Percentiles rank a stretch among this genome's conserved stretches.
Conservation (phyloP, 2,888 invertebrate species). For the Drosophila meridionalis region DNA sequence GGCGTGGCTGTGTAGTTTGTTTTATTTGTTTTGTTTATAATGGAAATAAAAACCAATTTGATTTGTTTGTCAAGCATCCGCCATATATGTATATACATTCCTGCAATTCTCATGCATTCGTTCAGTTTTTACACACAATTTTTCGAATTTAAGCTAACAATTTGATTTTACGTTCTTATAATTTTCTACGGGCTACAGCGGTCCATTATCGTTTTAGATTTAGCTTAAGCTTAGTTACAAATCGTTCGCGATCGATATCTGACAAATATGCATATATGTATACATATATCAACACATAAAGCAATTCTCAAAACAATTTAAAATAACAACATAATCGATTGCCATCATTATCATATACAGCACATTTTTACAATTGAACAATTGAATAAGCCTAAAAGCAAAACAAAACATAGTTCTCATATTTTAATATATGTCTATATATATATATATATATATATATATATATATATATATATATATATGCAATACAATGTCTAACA, state of each 20-base stretch:
- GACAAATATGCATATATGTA: slow-evolving; percentile 22
- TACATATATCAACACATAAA: slow-evolving; percentile 24
- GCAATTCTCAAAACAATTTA: slow-evolving; percentile 64
- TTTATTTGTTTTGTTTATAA: slow-evolving; percentile 16
- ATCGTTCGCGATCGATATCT: slow-evolving; percentile 40
- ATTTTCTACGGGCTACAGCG: slow-evolving; percentile 16
- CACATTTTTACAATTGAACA: slow-evolving; percentile 63
- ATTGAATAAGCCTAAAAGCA: slow-evolving; percentile 76
- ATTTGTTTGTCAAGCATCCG: slow-evolving; percentile 52
- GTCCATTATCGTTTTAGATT: slow-evolving; percentile 34
- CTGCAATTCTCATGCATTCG: slow-evolving; percentile 41
- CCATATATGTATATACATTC: slow-evolving; percentile 39
- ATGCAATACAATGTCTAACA: slow-evolving; percentile 38
- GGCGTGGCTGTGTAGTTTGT: not conserved
- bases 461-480: slow-evolving; percentile 33
- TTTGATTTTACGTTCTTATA: slow-evolving; percentile 31
- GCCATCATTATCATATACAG: slow-evolving; percentile 57
- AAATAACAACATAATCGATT: slow-evolving; percentile 68
- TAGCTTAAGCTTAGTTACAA: slow-evolving; percentile 54
- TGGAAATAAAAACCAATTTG: slow-evolving; percentile 43
- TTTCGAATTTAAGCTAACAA: slow-evolving; percentile 51
- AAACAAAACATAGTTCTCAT: slow-evolving; percentile 55
- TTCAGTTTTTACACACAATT: slow-evolving; percentile 42
- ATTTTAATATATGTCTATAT: slow-evolving; percentile 19
- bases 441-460: slow-evolving; percentile 15